A percentile compares a stretch with the other conserved stretches of the same genome.
Evolutionary conservation across 92 coral and sea anemone genomes (phyloP).

Genomic region (Blastomussa wellsi): DNA sequence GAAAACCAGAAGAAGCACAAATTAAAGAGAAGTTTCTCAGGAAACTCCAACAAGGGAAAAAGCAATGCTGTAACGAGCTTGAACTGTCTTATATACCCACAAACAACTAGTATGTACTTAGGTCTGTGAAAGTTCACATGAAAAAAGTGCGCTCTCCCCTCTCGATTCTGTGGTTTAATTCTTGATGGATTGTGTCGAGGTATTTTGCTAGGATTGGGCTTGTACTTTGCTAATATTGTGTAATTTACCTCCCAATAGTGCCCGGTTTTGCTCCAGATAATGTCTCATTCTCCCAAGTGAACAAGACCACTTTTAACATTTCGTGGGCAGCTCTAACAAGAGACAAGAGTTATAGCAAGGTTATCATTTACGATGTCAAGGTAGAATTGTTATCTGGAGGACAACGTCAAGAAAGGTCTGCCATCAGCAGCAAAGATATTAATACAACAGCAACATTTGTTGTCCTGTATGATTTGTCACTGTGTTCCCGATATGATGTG

Average conservation of each 20-base stretch:
- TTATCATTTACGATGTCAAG: slow-evolving; percentile 15
- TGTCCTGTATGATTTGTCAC: neutral
- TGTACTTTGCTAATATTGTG: neutral
- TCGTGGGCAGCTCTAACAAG: slow-evolving; percentile 11
- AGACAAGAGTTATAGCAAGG: slow-evolving; percentile 14
- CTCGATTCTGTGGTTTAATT: too few relatives aligned
- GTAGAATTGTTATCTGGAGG: neutral
- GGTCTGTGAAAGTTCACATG: too few relatives aligned
- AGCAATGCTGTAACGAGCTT: too few relatives aligned
- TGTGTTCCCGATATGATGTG: slow-evolving; percentile 42
- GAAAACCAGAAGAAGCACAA: too few relatives aligned
- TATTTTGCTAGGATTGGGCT: neutral
- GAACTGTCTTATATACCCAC: too few relatives aligned
- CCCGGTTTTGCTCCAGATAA: slow-evolving; percentile 16
- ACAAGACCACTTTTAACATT: slow-evolving; percentile 23
- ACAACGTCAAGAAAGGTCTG: neutral
- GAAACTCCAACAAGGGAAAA: too few relatives aligned
- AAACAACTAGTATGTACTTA: too few relatives aligned
- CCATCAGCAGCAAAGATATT: neutral
- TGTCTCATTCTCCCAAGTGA: neutral
- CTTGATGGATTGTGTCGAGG: too few relatives aligned
- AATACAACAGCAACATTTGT: slow-evolving; percentile 21
- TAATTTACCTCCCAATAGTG: neutral
- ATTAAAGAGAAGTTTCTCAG: too few relatives aligned
- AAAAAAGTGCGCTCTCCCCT: too few relatives aligned